Percentiles rank a stretch among this genome's conserved stretches.
Conservation (phyloP, 2,113 vertebrate species). For the Sterna hirundo region DNA sequence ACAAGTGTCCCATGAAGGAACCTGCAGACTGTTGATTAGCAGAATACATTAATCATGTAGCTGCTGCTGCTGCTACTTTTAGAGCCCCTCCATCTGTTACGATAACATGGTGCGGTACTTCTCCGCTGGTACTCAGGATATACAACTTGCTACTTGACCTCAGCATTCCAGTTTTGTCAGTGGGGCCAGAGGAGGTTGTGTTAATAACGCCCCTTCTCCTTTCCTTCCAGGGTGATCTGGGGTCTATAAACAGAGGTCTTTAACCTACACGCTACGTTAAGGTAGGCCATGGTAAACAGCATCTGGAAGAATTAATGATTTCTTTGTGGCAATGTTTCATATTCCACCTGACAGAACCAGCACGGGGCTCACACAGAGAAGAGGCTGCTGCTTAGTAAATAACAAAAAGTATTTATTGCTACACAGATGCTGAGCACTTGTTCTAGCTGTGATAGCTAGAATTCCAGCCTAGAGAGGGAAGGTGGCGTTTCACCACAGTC, state of each 20-base stretch:
- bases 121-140: not conserved
- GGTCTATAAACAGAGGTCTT: not conserved
- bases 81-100: not conserved
- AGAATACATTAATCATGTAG: not conserved
- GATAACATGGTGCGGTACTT: not conserved
- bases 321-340: not conserved
- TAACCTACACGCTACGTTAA: not conserved
- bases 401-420: not conserved
- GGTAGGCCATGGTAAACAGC: not conserved
- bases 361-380: not conserved
- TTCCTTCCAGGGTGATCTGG: not conserved
- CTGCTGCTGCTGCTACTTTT: not conserved
- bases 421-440: not conserved
- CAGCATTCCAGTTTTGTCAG: not conserved
- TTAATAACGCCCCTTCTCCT: not conserved
- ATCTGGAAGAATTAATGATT: not conserved
- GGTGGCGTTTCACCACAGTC: not conserved
- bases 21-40: not conserved
- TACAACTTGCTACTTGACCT: not conserved
- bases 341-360: not conserved
- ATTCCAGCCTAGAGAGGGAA: not conserved
- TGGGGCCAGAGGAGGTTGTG: not conserved
- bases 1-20: not conserved
- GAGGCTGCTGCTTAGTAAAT: not conserved
- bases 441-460: not conserved